Evolutionary conservation across 1,140 invertebrate species (phyloP).

Genomic region (Aphelinus atriplicis): DNA sequence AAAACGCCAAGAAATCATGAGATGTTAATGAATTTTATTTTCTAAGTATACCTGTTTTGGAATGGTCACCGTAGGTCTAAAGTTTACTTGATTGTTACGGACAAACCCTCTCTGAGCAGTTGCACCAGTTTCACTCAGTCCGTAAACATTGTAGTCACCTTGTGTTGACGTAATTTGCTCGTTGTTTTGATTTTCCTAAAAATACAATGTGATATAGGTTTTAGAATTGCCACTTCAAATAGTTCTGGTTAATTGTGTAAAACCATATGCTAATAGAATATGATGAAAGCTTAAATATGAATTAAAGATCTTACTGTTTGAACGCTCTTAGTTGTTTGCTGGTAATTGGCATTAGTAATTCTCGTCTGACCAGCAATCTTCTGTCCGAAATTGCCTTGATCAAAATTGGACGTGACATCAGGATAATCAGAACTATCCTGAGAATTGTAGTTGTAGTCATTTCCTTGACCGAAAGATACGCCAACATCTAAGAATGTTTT

Average conservation of each 20-base stretch:
- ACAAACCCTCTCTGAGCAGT: background rate
- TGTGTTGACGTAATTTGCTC: conserved; percentile 21
- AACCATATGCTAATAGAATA: no score
- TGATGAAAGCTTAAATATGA: no score
- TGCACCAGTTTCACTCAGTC: background rate
- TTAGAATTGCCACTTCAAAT: background rate
- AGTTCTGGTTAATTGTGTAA: no score
- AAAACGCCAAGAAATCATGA: background rate
- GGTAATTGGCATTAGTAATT: conserved; percentile 21
- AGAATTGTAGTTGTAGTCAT: conserved; percentile 23
- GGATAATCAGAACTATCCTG: conserved; percentile 36
- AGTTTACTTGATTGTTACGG: background rate
- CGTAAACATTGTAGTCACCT: conserved; percentile 1
- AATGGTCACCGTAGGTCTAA: conserved; percentile 10
- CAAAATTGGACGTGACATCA: conserved; percentile 36
- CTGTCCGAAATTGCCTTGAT: conserved; percentile 47
- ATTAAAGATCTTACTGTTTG: conserved; percentile 4
- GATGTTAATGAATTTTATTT: background rate
- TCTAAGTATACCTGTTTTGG: background rate
- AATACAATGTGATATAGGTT: background rate
- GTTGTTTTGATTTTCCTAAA: conserved; percentile 29
- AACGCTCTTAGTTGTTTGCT: background rate
- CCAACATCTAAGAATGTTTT: conserved; percentile 54
- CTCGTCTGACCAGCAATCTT: conserved; percentile 40
- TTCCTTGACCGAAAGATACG: conserved; percentile 49